Conservation (phyloP, 2,888 invertebrate species). For the Zygothrica quintamaculata region DNA sequence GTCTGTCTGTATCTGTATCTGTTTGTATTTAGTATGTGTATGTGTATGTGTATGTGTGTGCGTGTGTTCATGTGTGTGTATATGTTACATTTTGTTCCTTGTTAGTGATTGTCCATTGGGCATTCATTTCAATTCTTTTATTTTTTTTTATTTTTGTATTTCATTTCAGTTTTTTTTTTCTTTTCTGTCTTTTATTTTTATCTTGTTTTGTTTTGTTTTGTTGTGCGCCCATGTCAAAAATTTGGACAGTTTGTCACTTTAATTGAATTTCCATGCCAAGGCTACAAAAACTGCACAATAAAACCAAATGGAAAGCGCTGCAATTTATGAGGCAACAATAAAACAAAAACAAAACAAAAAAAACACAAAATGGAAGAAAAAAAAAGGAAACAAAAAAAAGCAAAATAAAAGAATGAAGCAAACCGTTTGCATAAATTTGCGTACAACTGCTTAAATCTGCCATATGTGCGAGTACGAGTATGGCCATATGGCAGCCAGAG, state of each 20-base stretch:
- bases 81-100: conserved; percentile 32
- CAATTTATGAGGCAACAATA: conserved; percentile 46
- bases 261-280: conserved; percentile 77
- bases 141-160: conserved; percentile 32
- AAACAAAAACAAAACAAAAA: conserved; percentile 10
- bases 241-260: conserved; percentile 81
- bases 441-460: conserved; percentile 67
- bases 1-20: too few species aligned
- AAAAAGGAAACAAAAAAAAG: neutral
- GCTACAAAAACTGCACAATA: conserved; percentile 49
- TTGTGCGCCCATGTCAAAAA: conserved; percentile 72
- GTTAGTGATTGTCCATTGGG: conserved; percentile 73
- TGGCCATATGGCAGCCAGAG: conserved; percentile 29
- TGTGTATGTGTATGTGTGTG: neutral
- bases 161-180: conserved; percentile 14
- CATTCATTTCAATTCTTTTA: conserved; percentile 64
- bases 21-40: neutral
- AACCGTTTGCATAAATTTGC: conserved; percentile 68
- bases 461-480: conserved; percentile 21
- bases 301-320: conserved; percentile 38
- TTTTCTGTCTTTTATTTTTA: conserved; percentile 9
- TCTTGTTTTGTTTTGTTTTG: conserved; percentile 13
- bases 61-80: conserved; percentile 9
- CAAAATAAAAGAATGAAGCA: conserved; percentile 23
- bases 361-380: conserved; percentile 7